phyloP scores from a whole-genome alignment of 2,797 vertebrate species.

The Cyclopterus lumpus region DNA sequence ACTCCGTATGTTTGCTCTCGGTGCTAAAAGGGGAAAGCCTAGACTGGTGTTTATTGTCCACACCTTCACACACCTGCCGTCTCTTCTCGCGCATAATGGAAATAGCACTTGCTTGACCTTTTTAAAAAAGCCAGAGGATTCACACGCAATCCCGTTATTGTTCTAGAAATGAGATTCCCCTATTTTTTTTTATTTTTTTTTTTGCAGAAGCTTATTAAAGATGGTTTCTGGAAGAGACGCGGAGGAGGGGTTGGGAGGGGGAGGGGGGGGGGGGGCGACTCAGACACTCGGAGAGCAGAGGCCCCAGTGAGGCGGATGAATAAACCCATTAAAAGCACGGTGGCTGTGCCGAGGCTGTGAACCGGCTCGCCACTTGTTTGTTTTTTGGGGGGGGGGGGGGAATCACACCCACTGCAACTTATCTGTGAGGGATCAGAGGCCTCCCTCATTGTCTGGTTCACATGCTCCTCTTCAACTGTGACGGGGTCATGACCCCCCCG shows the following conservation, averaged over 20 bases:
- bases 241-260: no score
- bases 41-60: background rate
- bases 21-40: background rate
- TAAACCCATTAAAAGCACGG: conserved; percentile 51
- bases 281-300: background rate
- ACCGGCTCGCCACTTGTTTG: background rate
- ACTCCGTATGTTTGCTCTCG: no score
- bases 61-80: no score
- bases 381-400: no score
- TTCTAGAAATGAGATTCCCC: conserved; percentile 9
- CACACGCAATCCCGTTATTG: background rate
- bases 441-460: conserved; percentile 46
- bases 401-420: conserved; percentile 25
- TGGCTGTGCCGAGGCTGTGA: background rate
- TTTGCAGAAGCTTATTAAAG: background rate
- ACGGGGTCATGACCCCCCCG: conserved; percentile 57
- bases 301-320: conserved; percentile 43
- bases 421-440: conserved; percentile 32
- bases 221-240: conserved; percentile 6
- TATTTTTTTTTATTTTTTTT: no score
- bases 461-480: conserved; percentile 56
- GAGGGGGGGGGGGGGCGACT: background rate
- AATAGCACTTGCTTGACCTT: background rate
- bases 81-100: background rate
- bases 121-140: background rate